phyloP scores from a whole-genome alignment of 2,888 invertebrate genomes.

The Atethmia centrago region DNA sequence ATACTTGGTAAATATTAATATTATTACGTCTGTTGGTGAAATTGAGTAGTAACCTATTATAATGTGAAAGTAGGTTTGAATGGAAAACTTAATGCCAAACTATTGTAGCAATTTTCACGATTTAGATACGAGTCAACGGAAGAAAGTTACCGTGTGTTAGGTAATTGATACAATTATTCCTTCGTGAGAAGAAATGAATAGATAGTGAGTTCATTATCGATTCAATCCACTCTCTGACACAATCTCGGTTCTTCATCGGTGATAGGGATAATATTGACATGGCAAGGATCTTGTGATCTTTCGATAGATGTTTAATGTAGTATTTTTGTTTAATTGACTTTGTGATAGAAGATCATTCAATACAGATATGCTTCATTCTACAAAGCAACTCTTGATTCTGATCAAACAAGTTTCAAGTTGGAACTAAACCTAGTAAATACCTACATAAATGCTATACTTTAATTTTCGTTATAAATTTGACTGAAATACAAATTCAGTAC shows the following conservation, averaged over 20 bases:
- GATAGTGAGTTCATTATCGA: slow-evolving; percentile 5
- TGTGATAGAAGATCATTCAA: not conserved
- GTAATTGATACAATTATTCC: slow-evolving; percentile 5
- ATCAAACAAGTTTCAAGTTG: not conserved
- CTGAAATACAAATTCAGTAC: not conserved
- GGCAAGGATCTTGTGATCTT: not conserved
- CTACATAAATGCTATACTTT: not conserved
- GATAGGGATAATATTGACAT: slow-evolving; percentile 2
- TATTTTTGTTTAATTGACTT: not conserved
- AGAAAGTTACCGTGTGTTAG: not conserved
- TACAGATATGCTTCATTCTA: not conserved
- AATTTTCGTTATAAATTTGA: not conserved
- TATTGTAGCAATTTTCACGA: not conserved
- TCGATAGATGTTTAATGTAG: not conserved
- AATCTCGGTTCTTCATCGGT: slow-evolving; percentile 2
- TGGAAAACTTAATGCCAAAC: not conserved
- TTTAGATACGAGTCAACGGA: slow-evolving; percentile 6
- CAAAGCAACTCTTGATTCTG: not conserved
- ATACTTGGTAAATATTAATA: too few relatives aligned
- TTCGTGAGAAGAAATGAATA: slow-evolving; percentile 10
- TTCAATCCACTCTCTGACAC: not conserved
- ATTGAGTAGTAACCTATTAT: too few relatives aligned
- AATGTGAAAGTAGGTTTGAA: not conserved
- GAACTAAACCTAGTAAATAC: not conserved
- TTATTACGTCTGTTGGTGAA: too few relatives aligned